phyloP scores from a whole-genome alignment of 2,113 vertebrate genomes.

The Rhinopomastus cyanomelas region DNA sequence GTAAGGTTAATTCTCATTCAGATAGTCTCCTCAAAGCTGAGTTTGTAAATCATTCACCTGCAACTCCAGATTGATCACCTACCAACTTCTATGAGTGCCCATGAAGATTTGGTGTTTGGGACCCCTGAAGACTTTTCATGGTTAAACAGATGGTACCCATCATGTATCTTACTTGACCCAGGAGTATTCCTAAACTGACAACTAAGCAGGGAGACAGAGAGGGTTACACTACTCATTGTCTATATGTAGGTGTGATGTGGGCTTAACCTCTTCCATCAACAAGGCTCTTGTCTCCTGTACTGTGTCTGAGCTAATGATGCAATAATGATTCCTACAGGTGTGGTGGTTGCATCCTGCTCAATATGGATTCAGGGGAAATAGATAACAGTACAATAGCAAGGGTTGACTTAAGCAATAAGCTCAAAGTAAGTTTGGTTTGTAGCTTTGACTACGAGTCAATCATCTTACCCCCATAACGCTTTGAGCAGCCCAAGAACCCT shows the following conservation, averaged over 20 bases:
- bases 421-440: too few species aligned
- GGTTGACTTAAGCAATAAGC: too few species aligned
- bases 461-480: too few species aligned
- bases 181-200: neutral
- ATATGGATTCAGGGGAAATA: too few species aligned
- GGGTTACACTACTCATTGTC: constrained; percentile 20
- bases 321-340: too few species aligned
- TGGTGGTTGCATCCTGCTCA: too few species aligned
- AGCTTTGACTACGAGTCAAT: too few species aligned
- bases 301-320: too few species aligned
- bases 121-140: neutral
- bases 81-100: neutral
- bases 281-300: too few species aligned
- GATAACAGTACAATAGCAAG: too few species aligned
- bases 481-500: too few species aligned
- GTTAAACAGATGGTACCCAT: neutral
- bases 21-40: neutral
- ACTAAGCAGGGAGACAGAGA: neutral
- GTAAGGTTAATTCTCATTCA: constrained; percentile 4
- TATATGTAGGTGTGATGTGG: neutral
- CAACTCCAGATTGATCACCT: neutral
- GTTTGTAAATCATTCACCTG: neutral
- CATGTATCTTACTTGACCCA: neutral
- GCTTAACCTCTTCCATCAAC: too few species aligned
- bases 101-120: neutral